Evolutionary conservation across 2,797 vertebrate species (phyloP).

Genomic region (Knipowitschia caucasica): DNA sequence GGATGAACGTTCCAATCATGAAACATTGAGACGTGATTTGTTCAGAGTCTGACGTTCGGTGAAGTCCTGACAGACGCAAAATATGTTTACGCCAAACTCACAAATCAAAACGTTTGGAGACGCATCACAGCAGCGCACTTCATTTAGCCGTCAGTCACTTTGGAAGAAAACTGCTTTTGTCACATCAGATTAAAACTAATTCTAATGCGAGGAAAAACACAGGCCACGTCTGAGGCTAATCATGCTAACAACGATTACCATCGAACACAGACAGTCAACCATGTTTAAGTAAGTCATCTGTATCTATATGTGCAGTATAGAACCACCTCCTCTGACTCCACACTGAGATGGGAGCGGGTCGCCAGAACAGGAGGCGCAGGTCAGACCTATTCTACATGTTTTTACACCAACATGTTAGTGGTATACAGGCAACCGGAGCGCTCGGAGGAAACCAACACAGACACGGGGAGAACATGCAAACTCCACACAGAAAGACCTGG

Average conservation of each 20-base stretch:
- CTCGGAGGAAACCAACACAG: too few species aligned
- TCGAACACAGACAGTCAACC: neutral
- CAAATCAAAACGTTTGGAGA: constrained; percentile 36
- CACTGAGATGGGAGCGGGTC: too few species aligned
- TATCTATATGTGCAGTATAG: too few species aligned
- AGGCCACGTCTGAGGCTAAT: neutral
- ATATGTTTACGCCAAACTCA: constrained; percentile 26
- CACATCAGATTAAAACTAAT: constrained; percentile 26
- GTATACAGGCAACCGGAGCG: too few species aligned
- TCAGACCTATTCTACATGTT: too few species aligned
- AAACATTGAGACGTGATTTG: constrained; percentile 44
- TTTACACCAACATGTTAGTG: too few species aligned
- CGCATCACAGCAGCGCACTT: constrained; percentile 24
- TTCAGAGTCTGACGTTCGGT: constrained; percentile 30
- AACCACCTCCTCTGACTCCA: too few species aligned
- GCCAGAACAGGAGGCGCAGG: too few species aligned
- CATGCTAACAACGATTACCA: neutral
- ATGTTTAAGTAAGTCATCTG: too few species aligned
- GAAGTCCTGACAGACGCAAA: constrained; percentile 29
- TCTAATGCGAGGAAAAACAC: neutral
- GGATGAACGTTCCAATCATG: constrained; percentile 33
- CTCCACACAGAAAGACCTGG: too few species aligned
- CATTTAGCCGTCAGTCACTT: constrained; percentile 19
- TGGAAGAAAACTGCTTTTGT: neutral
- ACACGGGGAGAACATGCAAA: too few species aligned